Conservation (phyloP, 2,113 vertebrate genomes). For the Nannospalax galili region DNA sequence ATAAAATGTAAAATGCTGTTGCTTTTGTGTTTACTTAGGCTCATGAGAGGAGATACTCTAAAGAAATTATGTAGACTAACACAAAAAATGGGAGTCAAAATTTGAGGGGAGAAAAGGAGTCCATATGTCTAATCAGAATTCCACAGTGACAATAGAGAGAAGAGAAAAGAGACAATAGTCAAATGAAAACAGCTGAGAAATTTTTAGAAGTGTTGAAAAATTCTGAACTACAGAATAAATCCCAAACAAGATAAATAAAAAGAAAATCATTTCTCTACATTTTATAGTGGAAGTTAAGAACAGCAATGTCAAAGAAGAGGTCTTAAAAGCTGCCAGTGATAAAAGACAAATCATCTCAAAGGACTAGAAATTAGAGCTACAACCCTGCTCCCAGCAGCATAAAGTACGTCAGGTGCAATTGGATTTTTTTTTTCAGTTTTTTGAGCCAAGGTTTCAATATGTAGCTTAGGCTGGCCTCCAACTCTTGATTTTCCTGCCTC, state of each 20-base stretch:
- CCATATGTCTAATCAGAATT: not conserved
- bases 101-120: not conserved
- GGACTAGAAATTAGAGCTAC: not conserved
- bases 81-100: not conserved
- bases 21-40: not conserved
- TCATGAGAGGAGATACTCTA: not conserved
- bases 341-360: not conserved
- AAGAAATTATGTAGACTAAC: not conserved
- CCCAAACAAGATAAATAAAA: not conserved
- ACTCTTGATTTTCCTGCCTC: too few relatives aligned
- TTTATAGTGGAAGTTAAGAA: not conserved
- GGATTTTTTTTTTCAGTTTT: not conserved
- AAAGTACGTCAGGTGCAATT: not conserved
- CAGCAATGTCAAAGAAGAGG: not conserved
- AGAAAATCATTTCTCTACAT: not conserved
- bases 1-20: not conserved
- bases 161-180: not conserved
- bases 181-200: not conserved
- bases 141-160: not conserved
- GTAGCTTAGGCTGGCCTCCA: too few relatives aligned
- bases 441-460: too few relatives aligned
- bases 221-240: not conserved
- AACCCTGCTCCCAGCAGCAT: not conserved
- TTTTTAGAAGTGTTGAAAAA: constrained; percentile 27
- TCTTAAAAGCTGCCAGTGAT: not conserved